A percentile compares a stretch with the other conserved stretches of the same genome.
phyloP scores from a whole-genome alignment of 2,113 vertebrate species.

The human region GRCh38 chr1:212219001-212219500 shows the following conservation, averaged over 20 bases:
- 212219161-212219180: background rate
- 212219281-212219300: background rate
- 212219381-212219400: background rate
- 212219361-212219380: background rate
- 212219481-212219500: background rate
- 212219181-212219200: background rate
- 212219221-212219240: background rate
- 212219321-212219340: background rate
- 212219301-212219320: background rate
- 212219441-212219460: background rate
- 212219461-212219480: background rate
- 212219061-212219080: background rate
- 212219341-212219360: background rate
- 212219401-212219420: background rate
- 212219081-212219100: background rate
- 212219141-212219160: background rate
- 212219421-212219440: background rate
- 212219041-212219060: background rate
- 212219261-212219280: constrained; percentile 13
- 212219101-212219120: background rate
- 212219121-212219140: background rate
- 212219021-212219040: background rate
- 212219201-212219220: background rate
- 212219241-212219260: constrained; percentile 28
- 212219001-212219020: background rate